Evolutionary conservation across 1,140 invertebrate genomes (phyloP).

Genomic region (Calephelis virginiensis): DNA sequence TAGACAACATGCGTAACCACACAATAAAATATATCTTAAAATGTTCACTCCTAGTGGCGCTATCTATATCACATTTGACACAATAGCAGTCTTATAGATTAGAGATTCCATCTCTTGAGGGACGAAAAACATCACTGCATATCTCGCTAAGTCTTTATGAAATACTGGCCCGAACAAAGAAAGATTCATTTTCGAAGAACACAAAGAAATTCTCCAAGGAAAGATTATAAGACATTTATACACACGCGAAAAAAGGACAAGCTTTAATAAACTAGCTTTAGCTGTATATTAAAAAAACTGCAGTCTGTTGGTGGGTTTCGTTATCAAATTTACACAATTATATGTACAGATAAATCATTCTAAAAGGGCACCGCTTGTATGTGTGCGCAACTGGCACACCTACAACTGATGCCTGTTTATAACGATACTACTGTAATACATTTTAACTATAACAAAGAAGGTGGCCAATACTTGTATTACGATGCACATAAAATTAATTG

Average conservation of each 20-base stretch:
- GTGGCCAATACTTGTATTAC: neutral
- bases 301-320: slow-evolving; percentile 13
- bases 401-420: no score
- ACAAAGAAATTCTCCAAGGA: slow-evolving; percentile 5
- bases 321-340: slow-evolving; percentile 12
- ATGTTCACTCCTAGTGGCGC: slow-evolving; percentile 22
- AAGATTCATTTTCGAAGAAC: slow-evolving; percentile 19
- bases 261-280: neutral
- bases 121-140: slow-evolving; percentile 49
- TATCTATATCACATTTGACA: slow-evolving; percentile 41
- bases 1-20: slow-evolving; percentile 1
- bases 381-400: no score
- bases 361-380: no score
- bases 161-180: slow-evolving; percentile 50
- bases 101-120: slow-evolving; percentile 48
- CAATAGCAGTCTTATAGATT: slow-evolving; percentile 41
- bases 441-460: neutral
- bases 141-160: slow-evolving; percentile 32
- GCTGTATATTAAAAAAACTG: slow-evolving; percentile 12
- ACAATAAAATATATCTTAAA: slow-evolving; percentile 25
- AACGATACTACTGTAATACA: neutral
- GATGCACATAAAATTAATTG: neutral
- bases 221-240: neutral
- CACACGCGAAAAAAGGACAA: neutral
- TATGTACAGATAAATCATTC: neutral